Percentiles rank a stretch among this genome's conserved stretches.
phyloP scores from a whole-genome alignment of 1,140 invertebrate genomes.

The Nebria ingens region DNA sequence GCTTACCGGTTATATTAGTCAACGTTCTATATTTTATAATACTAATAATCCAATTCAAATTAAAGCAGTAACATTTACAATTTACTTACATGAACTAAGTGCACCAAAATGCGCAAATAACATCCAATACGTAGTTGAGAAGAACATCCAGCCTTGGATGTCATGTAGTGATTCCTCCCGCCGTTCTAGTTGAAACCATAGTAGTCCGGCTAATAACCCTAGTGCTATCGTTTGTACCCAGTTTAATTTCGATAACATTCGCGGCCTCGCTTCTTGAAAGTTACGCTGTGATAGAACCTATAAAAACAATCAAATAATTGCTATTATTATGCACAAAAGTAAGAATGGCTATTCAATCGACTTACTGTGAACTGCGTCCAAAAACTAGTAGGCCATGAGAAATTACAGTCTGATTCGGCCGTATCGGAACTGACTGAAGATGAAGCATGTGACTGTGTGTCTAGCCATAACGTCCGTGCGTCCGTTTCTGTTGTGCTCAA shows the following conservation, averaged over 20 bases:
- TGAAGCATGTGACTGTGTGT: slow-evolving; percentile 61
- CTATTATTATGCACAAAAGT: background rate
- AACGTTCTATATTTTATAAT: too few species aligned
- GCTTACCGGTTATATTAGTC: too few species aligned
- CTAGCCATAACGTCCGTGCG: slow-evolving; percentile 59
- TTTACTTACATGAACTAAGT: slow-evolving; percentile 50
- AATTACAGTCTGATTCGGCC: slow-evolving; percentile 31
- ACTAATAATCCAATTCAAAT: too few species aligned
- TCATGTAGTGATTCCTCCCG: slow-evolving; percentile 66
- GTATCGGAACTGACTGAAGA: slow-evolving; percentile 47
- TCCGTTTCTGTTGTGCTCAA: slow-evolving; percentile 47
- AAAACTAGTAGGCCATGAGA: slow-evolving; percentile 70
- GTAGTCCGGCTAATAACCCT: slow-evolving; percentile 60
- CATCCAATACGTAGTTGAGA: slow-evolving; percentile 81
- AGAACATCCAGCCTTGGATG: slow-evolving; percentile 81
- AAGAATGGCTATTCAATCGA: slow-evolving; percentile 15
- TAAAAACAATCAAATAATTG: slow-evolving; percentile 6
- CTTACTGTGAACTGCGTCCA: slow-evolving; percentile 67
- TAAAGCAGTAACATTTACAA: too few species aligned
- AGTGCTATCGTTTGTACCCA: slow-evolving; percentile 66
- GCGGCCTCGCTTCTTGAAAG: slow-evolving; percentile 64
- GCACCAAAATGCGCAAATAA: slow-evolving; percentile 74
- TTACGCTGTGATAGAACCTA: slow-evolving; percentile 63
- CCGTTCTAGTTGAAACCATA: slow-evolving; percentile 70
- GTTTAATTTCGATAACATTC: slow-evolving; percentile 72